These are phyloP conservation scores for Drosophila prosaltans DNA, from an alignment of 1,140 invertebrate genomes.

Conservation along the genomic window DNA sequence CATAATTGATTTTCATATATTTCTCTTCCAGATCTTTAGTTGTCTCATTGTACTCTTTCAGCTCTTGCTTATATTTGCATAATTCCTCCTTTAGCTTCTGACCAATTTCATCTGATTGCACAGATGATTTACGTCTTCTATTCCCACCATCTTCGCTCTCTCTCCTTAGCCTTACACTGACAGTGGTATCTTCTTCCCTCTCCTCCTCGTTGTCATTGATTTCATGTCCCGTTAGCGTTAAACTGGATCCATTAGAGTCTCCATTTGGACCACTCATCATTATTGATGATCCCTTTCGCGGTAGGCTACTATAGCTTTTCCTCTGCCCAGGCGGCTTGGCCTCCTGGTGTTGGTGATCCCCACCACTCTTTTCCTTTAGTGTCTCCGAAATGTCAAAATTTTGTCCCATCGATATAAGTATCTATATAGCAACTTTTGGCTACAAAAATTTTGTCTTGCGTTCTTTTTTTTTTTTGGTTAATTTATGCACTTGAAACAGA, in stretches of 20 bases:
- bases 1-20: slow-evolving; percentile 75
- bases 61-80: slow-evolving; percentile 72
- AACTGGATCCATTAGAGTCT: slow-evolving; percentile 9
- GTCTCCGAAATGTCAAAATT: slow-evolving; percentile 38
- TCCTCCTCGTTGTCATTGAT: slow-evolving; percentile 3
- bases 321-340: slow-evolving; percentile 13
- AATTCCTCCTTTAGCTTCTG: slow-evolving; percentile 69
- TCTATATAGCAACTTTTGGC: slow-evolving; percentile 1
- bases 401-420: slow-evolving; percentile 43
- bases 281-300: slow-evolving; percentile 7
- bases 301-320: slow-evolving; percentile 41
- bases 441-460: slow-evolving; percentile 61
- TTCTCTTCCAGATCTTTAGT: slow-evolving; percentile 75
- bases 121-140: neutral
- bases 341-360: neutral
- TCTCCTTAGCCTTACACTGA: slow-evolving; percentile 7
- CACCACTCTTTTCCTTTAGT: slow-evolving; percentile 9
- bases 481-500: slow-evolving; percentile 65
- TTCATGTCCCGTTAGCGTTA: slow-evolving; percentile 2
- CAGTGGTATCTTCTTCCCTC: slow-evolving; percentile 8
- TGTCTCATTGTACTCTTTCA: slow-evolving; percentile 74
- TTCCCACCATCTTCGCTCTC: neutral
- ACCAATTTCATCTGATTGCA: slow-evolving; percentile 49
- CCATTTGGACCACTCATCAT: neutral
- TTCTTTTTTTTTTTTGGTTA: slow-evolving; percentile 38